Base-by-base conservation (phyloP, 2,797 vertebrate genomes). In the Pangasius mekongensis region DNA sequence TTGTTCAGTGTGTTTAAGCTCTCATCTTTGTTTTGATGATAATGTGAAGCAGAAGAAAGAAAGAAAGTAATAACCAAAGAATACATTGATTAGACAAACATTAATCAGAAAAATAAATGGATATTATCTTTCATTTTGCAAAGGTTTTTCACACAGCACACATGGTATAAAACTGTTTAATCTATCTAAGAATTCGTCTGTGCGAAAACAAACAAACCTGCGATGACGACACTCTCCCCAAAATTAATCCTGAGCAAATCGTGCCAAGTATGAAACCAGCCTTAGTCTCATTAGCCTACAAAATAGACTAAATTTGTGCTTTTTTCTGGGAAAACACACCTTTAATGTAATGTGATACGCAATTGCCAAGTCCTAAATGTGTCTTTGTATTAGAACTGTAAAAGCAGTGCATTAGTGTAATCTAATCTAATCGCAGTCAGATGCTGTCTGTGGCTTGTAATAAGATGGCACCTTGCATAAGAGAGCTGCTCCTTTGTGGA, bases 371-470 rank as follows among this genome's bases (percentile, higher is more conserved):
- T 86, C 27, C 71, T 86, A 33, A 76, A 77, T n/a, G 60, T 33
- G 58, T 47, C 56, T 80, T 88, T 82, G 84, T 73, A 89, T 56
- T 62, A 80, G 83, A 78, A 78, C 47, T 8, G 62, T 89, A 22
- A 71, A 52, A 24, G 62, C 47, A 13, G 62, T 39, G 74, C 85
- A 64, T 80, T 87, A 80, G 74, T 54, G 76, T 87, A 87, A 87
- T 87, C 43, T 66, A 80, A 86, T 86, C 85, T n/a, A 80, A 74
- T 80, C 62, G 60, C 74, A 87, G 78, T 86, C 85, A 78, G 58
- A 86, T 86, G 74, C 73, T 11, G 52, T 54, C 64, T 76, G 66
- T 24, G 52, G 87, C 62, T 88, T 13, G 7, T 62, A 71, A 80
- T 47, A 71, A 71, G 39, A 66, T 30, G 64, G 62, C 69, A 67